A percentile compares a stretch with the other conserved stretches of the same genome.
Conservation (phyloP, 2,797 vertebrate species). For the Anguilla obscura region DNA sequence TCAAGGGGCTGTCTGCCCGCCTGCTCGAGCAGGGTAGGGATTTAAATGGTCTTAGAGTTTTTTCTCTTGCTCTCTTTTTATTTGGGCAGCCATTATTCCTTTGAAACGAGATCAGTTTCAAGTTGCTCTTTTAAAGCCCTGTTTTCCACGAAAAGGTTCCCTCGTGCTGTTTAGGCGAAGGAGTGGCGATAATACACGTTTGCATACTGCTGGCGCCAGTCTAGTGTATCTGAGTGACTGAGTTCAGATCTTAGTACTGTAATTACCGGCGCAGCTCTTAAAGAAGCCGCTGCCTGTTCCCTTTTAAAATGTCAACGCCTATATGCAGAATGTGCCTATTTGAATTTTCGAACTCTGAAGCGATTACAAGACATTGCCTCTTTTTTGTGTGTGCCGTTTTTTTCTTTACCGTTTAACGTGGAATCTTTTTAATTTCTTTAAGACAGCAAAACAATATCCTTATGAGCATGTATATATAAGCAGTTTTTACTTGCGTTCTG, state of each 20-base stretch:
- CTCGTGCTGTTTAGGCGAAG: constrained; percentile 88
- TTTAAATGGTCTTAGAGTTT: constrained; percentile 63
- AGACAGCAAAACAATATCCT: neutral
- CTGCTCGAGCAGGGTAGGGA: constrained; percentile 53
- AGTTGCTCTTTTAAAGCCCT: constrained; percentile 77
- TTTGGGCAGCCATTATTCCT: constrained; percentile 78
- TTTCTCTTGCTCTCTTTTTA: constrained; percentile 63
- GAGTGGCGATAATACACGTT: constrained; percentile 97
- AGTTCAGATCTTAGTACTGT: constrained; percentile 82
- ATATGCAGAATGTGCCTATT: constrained; percentile 38
- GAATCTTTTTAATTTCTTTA: neutral
- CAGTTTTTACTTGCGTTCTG: neutral
- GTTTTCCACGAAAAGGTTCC: constrained; percentile 76
- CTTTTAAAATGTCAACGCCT: constrained; percentile 35
- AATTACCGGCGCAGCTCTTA: constrained; percentile 92
- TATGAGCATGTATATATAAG: neutral
- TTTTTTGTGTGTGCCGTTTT: neutral
- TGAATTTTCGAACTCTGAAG: neutral
- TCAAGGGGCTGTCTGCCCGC: constrained; percentile 47
- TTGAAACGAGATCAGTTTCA: constrained; percentile 88
- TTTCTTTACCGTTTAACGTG: neutral
- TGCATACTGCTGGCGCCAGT: constrained; percentile 96
- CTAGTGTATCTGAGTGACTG: constrained; percentile 92
- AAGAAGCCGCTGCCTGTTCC: constrained; percentile 82
- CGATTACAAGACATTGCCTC: too few species aligned